phyloP scores from a whole-genome alignment of 2,888 invertebrate species.

The Melipona bicolor region DNA sequence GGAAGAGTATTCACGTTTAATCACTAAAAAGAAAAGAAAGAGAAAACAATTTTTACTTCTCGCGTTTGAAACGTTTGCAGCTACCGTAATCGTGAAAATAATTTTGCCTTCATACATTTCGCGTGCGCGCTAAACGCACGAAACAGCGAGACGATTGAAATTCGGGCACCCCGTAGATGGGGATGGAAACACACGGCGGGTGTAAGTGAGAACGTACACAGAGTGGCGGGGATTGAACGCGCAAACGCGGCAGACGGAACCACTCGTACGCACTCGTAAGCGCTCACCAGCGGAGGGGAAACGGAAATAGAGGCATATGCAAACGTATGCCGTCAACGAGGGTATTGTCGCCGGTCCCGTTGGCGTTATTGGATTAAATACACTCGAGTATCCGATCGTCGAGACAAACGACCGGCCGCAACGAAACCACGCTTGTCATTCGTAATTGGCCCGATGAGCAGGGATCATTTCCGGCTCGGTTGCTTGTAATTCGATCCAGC shows the following conservation, averaged over 20 bases:
- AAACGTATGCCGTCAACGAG: slow-evolving; percentile 60
- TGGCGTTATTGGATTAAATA: slow-evolving; percentile 64
- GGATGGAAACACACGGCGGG: neutral
- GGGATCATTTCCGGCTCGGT: slow-evolving; percentile 44
- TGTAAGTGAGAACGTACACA: slow-evolving; percentile 22
- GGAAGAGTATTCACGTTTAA: neutral
- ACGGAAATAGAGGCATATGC: slow-evolving; percentile 64
- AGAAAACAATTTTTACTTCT: neutral
- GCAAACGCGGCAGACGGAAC: slow-evolving; percentile 58
- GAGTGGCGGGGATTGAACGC: slow-evolving; percentile 11
- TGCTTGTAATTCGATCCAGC: slow-evolving; percentile 28
- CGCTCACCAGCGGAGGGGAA: slow-evolving; percentile 42
- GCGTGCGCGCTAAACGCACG: neutral
- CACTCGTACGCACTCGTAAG: slow-evolving; percentile 59
- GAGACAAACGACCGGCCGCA: slow-evolving; percentile 57
- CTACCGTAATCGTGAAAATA: neutral
- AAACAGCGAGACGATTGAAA: neutral
- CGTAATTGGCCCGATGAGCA: slow-evolving; percentile 55
- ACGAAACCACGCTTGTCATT: slow-evolving; percentile 60
- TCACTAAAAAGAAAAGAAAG: neutral
- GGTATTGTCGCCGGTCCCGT: slow-evolving; percentile 59
- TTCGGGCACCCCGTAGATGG: slow-evolving; percentile 31
- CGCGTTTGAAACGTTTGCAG: neutral
- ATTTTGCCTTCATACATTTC: neutral
- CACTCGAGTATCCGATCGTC: slow-evolving; percentile 60